A percentile compares a stretch with the other conserved stretches of the same genome.
Conservation (phyloP, 2,888 invertebrate genomes). For the Calliphora vomitoria region DNA sequence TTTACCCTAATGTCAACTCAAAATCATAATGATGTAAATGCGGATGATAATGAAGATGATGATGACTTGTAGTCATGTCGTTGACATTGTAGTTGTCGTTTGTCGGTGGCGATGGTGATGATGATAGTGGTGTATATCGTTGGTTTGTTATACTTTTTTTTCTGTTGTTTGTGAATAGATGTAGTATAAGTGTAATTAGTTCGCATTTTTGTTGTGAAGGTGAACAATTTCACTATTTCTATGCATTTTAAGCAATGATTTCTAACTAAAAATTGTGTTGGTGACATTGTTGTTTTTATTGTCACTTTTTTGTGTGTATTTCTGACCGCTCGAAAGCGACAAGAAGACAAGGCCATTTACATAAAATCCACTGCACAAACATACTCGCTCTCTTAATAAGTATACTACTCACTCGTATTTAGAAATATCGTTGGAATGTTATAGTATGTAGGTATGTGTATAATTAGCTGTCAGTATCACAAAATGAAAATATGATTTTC, state of each 20-base stretch:
- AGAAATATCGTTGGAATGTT: background rate
- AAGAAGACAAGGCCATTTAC: background rate
- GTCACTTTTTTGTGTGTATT: background rate
- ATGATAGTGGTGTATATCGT: background rate
- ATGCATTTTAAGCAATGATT: slow-evolving; percentile 50
- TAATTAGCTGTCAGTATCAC: slow-evolving; percentile 52
- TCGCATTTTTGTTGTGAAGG: slow-evolving; percentile 48
- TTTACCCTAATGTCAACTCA: slow-evolving; percentile 28
- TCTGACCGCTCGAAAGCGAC: background rate
- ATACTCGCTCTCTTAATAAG: background rate
- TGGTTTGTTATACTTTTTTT: slow-evolving; percentile 8
- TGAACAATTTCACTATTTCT: slow-evolving; percentile 56
- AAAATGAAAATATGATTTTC: slow-evolving; percentile 28
- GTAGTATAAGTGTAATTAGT: slow-evolving; percentile 51
- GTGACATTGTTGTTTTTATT: slow-evolving; percentile 13
- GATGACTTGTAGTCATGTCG: slow-evolving; percentile 7
- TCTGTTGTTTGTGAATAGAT: slow-evolving; percentile 2
- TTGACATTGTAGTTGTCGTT: slow-evolving; percentile 7
- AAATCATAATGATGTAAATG: slow-evolving; percentile 14
- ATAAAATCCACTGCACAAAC: background rate
- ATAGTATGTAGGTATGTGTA: background rate
- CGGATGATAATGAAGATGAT: slow-evolving; percentile 28
- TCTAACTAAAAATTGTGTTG: slow-evolving; percentile 15
- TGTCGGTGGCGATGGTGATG: background rate
- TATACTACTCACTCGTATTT: background rate